A percentile compares a stretch with the other conserved stretches of the same genome.
Conservation (phyloP, 2,113 vertebrate genomes). For the Romanogobio albipinnatus region DNA sequence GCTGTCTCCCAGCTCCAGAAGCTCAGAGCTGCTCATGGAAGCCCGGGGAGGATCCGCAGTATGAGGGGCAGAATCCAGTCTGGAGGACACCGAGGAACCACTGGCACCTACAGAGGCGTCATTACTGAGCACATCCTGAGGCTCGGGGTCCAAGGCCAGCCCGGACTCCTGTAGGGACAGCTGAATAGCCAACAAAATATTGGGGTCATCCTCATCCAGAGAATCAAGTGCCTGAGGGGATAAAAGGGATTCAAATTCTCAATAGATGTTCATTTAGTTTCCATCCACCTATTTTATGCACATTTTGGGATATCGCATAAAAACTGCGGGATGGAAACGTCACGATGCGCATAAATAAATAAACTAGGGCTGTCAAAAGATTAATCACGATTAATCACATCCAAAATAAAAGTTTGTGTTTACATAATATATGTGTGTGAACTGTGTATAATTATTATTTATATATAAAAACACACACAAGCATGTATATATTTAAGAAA, state of each 20-base stretch:
- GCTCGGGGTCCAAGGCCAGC: conserved; percentile 78
- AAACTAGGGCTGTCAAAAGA: too few relatives aligned
- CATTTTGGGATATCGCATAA: too few relatives aligned
- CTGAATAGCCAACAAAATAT: conserved; percentile 95
- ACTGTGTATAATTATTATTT: too few relatives aligned
- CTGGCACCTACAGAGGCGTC: conserved; percentile 90
- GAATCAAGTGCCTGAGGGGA: conserved; percentile 85
- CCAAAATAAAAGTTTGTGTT: too few relatives aligned
- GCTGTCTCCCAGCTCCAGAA: conserved; percentile 89
- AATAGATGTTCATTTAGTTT: neutral
- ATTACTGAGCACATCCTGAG: conserved; percentile 80
- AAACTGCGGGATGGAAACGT: too few relatives aligned
- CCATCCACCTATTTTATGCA: too few relatives aligned
- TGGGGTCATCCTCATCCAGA: conserved; percentile 95
- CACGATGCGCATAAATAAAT: too few relatives aligned
- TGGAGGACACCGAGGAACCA: conserved; percentile 90
- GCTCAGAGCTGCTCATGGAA: conserved; percentile 90
- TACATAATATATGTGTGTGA: too few relatives aligned
- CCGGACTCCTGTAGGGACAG: conserved; percentile 94
- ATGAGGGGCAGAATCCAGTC: conserved; percentile 78
- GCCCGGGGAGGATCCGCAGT: conserved; percentile 77
- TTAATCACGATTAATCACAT: too few relatives aligned
- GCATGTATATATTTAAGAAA: too few relatives aligned
- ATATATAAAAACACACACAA: too few relatives aligned
- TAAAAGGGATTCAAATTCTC: neutral